Evolutionary conservation across 2,888 invertebrate genomes (phyloP), one percentile per base, ranked within the genome.

Genomic region (Drosophila helvetica): DNA sequence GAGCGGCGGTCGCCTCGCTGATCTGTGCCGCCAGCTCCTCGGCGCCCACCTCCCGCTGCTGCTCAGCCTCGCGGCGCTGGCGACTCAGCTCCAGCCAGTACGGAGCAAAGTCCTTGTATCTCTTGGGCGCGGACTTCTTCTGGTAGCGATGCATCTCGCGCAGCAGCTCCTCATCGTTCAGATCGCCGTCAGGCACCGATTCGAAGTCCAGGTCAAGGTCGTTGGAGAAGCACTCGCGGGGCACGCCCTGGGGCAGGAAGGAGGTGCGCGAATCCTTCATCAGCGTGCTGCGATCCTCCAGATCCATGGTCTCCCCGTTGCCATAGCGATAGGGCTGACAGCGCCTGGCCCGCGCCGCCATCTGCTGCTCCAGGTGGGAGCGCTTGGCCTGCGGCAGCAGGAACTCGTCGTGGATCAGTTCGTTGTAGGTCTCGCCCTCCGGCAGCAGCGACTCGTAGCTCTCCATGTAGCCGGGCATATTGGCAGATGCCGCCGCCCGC

Each of bases 191-290:
- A 8, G 65, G 22, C 17, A 15, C 6, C n/a, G 68, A 18, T 19
- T 64, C 53, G n/a, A 10, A 66, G 46, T 54, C 66, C 18, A 59
- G 12, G 3, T 76, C 30, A 3, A 71, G 9, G 0, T 42, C 53
- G 18, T 63, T 82, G 4, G 82, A 82, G 25, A 88, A 72, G 63
- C 91, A 92, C 50, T 92, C 90, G 7, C 90, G 85, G 0, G 93
- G 93, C 42, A 94, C 89, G 3, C 85, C 85, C 38, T 92, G 91
- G 0, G 95, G 94, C 47, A 94, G 90, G 79, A 94, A 95, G 17
- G 94, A 94, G 0, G 95, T 95, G 52, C 93, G 93, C 57, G 94
- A 93, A 73, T 94, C 95, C 76, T 93, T 93, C 84, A 94, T 93
- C 0, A 95, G 92, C 52, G 94, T 93, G 58, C 93, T 93, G 58